These are phyloP conservation scores for Lophius americanus DNA, from an alignment of 2,797 vertebrate species.

Conservation along the genomic window DNA sequence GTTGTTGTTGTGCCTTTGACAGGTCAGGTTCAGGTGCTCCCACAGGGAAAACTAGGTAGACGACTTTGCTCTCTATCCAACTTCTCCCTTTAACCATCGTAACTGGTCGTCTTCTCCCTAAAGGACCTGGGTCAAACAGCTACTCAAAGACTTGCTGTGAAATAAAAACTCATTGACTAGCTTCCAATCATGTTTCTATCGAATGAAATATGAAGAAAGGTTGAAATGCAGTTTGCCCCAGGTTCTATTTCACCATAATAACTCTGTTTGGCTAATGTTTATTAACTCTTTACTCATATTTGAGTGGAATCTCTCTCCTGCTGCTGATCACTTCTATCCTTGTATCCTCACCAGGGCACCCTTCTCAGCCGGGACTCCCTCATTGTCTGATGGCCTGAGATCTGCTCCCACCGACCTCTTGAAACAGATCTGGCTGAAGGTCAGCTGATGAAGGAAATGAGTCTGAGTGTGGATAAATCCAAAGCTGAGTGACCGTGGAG, in stretches of 20 bases:
- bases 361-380: conserved; percentile 83
- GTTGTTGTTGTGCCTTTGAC: conserved; percentile 77
- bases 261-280: conserved; percentile 52
- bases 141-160: conserved; percentile 26
- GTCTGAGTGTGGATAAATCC: not conserved
- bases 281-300: not conserved
- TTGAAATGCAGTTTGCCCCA: conserved; percentile 62
- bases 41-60: conserved; percentile 80
- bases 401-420: conserved; percentile 10
- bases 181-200: conserved; percentile 18
- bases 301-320: not conserved
- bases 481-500: conserved; percentile 9
- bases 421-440: not conserved
- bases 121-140: conserved; percentile 62
- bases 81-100: conserved; percentile 52
- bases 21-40: conserved; percentile 81
- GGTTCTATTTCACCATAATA: conserved; percentile 51
- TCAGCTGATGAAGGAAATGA: conserved; percentile 8
- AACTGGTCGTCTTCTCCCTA: conserved; percentile 44
- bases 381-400: conserved; percentile 76
- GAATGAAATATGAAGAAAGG: conserved; percentile 5
- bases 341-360: conserved; percentile 66
- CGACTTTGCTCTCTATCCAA: conserved; percentile 59
- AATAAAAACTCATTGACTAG: not conserved
- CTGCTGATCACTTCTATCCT: conserved; percentile 3